Base-by-base conservation (phyloP, 2,888 invertebrate species). In the Gonocerus acuteangulatus region DNA sequence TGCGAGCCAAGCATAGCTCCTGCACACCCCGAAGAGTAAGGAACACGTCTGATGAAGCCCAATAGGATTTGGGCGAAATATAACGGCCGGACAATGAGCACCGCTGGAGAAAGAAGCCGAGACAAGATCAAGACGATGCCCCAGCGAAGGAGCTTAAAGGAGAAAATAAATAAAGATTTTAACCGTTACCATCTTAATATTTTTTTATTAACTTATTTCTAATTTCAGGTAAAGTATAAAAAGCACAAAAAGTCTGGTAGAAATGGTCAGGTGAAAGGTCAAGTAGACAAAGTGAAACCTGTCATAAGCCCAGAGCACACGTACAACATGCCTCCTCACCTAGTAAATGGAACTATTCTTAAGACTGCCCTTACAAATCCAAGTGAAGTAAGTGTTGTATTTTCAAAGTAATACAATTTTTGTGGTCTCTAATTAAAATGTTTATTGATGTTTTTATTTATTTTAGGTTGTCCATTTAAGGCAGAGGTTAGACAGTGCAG, bases 361-460 rank as follows among this genome's bases (percentile, higher is more conserved):
- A 93, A 93, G 81, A 91, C 93, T 76, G 94, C 93, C 69, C 82
- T 94, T 71, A 94, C 93, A 70, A 93, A 92, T 76, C 93, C 94
- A 70, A 91, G 90, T 77, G 93, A 93, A 83, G 80, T 80, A 69
- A 76, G 74, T 72, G 47, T 39, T 39, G 15, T 39, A 39, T 4
- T 13, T 39, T 4, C 4, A 9, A 39, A 39, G n/a, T 27, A 27
- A 27, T 9, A 27, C 27, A n/a, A n/a, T n/a, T n/a, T n/a, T n/a
- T 9, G 9, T 27, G 9, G 4, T 27, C 9, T 9, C 27, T 27
- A 27, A 9, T 27, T 27, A 27, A 9, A 9, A 27, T 6, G 4
- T 27, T 27, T 27, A n/a, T 39, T n/a, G 4, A 9, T 13, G 9
- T 39, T 39, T 39, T 4, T 39, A n/a, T 4, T 39, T 32, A 65